Conservation (phyloP, 2,113 vertebrate genomes). For the Sialia sialis region DNA sequence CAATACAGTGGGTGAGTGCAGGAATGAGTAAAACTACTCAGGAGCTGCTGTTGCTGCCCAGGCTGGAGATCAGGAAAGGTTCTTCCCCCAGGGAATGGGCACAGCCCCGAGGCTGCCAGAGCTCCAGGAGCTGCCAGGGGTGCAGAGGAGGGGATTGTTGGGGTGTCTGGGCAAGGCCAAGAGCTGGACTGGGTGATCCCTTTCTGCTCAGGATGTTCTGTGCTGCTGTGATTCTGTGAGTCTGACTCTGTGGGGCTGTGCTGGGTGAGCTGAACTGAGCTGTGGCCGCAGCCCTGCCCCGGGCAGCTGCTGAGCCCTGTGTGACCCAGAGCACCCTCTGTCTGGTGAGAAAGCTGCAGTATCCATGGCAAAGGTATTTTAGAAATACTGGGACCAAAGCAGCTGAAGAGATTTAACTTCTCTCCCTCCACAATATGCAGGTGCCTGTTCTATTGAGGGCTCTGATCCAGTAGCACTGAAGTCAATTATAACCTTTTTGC, state of each 20-base stretch:
- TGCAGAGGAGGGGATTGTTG: background rate
- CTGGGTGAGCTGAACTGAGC: background rate
- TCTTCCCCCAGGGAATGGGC: background rate
- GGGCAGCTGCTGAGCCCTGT: background rate
- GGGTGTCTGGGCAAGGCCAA: background rate
- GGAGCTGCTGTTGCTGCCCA: background rate
- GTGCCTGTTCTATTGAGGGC: background rate
- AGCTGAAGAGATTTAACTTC: background rate
- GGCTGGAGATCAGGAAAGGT: fast-evolving
- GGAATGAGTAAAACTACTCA: background rate
- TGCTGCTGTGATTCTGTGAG: background rate
- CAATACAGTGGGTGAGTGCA: background rate
- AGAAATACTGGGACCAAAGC: background rate
- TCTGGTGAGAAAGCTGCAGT: background rate
- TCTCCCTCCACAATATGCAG: background rate
- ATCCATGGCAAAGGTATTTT: conserved; percentile 26
- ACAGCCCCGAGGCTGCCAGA: background rate
- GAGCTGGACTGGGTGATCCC: fast-evolving
- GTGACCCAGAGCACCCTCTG: background rate
- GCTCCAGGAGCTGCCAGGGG: background rate
- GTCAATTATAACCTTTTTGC: background rate
- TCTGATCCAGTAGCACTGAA: background rate
- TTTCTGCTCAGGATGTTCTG: background rate
- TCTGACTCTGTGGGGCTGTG: background rate
- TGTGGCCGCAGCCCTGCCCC: background rate